Evolutionary conservation across 2,888 invertebrate genomes (phyloP), one percentile per base, ranked within the genome.

Genomic region (Lymantria dispar): DNA sequence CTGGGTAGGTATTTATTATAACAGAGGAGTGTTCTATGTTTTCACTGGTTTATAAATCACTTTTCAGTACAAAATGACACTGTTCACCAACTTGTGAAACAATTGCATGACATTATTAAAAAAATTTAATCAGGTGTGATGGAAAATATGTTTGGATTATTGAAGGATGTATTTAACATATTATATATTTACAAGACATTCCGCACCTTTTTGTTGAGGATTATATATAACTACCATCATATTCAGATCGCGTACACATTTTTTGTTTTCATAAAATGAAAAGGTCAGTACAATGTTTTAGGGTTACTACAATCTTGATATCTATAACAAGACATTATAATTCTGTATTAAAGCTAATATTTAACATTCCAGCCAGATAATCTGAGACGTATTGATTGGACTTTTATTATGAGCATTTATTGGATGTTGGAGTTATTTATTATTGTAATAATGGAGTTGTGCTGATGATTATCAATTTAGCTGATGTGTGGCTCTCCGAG

Each of bases 331-430:
- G 71, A 78, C 74, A 67, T 68, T 87, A 70, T 80, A 73, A 81
- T 78, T 85, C 79, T 85, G 78, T 87, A 91, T 89, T 91, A 91
- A 91, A 91, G 83, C 77, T 87, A 83, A 85, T 85, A 80, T 92
- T 92, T 92, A 87, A 92, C 80, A 90, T 92, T 92, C 87, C 92
- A 92, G 92, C 91, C 22, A 22, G 22, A 81, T 79, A 83, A 80
- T 84, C 70, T 81, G 80, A 87, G 78, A 86, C 80, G 79, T 77
- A 82, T 84, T 85, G 78, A 87, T 87, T 87, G 89, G 89, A 87
- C 78, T 86, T 87, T 85, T 80, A 79, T 86, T 82, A 85, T 83
- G 81, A 85, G 70, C 82, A 79, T 86, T 85, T 84, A 79, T 85
- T 72, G 88, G 88, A 87, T 82, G 80, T 86, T 75, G 89, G 87